These are phyloP conservation scores for Brachyalestes nurse DNA, from an alignment of 2,797 vertebrate genomes.

Conservation along the genomic window DNA sequence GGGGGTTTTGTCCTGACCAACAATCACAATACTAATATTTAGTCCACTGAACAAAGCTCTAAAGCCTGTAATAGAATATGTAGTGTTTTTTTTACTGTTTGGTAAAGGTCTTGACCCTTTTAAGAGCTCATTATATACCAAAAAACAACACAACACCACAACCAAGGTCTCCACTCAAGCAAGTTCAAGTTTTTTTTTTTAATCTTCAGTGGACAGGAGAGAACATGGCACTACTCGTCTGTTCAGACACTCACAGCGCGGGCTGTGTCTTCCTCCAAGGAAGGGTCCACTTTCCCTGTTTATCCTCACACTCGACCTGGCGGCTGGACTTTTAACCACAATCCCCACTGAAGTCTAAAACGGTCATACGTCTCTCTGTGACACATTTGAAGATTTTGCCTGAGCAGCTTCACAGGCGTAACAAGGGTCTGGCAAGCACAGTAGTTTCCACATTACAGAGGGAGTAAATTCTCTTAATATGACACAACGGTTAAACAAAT, in stretches of 20 bases:
- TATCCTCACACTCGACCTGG: slow-evolving; percentile 12
- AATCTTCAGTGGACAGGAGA: slow-evolving; percentile 2
- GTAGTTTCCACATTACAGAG: slow-evolving; percentile 54
- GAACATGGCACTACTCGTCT: background rate
- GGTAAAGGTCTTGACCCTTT: no score
- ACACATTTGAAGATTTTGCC: slow-evolving; percentile 21
- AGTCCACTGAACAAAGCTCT: no score
- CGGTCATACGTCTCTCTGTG: slow-evolving; percentile 12
- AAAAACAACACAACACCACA: background rate
- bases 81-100: no score
- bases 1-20: no score
- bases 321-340: background rate
- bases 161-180: background rate
- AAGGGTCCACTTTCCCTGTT: slow-evolving; percentile 13
- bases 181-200: background rate
- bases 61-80: no score
- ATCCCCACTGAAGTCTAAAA: slow-evolving; percentile 21
- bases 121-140: no score
- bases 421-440: slow-evolving; percentile 31
- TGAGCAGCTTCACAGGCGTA: slow-evolving; percentile 1
- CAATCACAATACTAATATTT: no score
- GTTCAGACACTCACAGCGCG: background rate
- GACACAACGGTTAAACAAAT: slow-evolving; percentile 31
- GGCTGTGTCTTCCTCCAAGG: background rate
- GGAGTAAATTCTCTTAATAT: slow-evolving; percentile 44